Percentiles rank a stretch among this genome's conserved stretches.
Conservation (phyloP, 2,113 vertebrate species). For the Gambusia affinis region DNA sequence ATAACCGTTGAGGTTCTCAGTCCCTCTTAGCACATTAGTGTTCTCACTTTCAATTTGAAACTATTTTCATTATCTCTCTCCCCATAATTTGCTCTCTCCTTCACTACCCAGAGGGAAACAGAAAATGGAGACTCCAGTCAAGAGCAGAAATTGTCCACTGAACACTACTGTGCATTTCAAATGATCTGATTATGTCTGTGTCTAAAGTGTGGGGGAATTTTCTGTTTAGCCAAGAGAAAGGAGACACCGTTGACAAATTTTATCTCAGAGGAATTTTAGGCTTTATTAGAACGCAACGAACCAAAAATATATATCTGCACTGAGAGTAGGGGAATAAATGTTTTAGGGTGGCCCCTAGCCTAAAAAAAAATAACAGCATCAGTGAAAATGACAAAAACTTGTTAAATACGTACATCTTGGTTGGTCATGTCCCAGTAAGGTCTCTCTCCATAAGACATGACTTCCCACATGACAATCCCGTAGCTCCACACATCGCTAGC, state of each 20-base stretch:
- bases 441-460: slow-evolving; percentile 86
- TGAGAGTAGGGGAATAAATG: slow-evolving; percentile 10
- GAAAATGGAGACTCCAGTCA: slow-evolving; percentile 74
- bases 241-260: slow-evolving; percentile 54
- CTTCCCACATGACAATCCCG: slow-evolving; percentile 87
- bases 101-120: slow-evolving; percentile 72
- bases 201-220: slow-evolving; percentile 52
- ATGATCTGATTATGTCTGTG: slow-evolving; percentile 72
- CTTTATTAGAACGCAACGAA: slow-evolving; percentile 46
- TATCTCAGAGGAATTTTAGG: slow-evolving; percentile 51
- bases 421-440: slow-evolving; percentile 88
- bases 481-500: slow-evolving; percentile 87
- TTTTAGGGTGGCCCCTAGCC: not conserved
- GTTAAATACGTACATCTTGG: slow-evolving; percentile 80
- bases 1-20: slow-evolving; percentile 76
- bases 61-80: slow-evolving; percentile 81
- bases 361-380: not conserved
- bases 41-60: slow-evolving; percentile 83
- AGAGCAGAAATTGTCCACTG: slow-evolving; percentile 74
- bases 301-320: slow-evolving; percentile 6
- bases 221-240: slow-evolving; percentile 61
- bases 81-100: slow-evolving; percentile 77
- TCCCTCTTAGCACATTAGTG: slow-evolving; percentile 81
- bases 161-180: slow-evolving; percentile 69
- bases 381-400: not conserved